Percentiles rank a stretch among this genome's conserved stretches.
phyloP scores from a whole-genome alignment of 2,113 vertebrate species.

The Leuciscus idus region DNA sequence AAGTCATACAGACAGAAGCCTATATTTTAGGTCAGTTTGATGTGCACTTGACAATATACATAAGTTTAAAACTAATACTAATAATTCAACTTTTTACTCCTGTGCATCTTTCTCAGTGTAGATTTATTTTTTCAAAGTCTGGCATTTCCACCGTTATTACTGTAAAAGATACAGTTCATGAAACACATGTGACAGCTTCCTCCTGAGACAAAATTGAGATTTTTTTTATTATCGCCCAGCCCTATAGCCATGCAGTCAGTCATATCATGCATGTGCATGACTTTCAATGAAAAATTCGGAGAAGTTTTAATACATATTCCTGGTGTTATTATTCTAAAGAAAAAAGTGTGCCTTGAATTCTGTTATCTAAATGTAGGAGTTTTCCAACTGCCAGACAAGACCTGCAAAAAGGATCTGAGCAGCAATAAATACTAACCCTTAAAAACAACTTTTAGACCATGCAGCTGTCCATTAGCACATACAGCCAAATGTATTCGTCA shows the following conservation, averaged over 20 bases:
- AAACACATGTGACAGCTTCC: constrained; percentile 8
- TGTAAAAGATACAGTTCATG: background rate
- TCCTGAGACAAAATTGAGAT: background rate
- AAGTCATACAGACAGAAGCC: background rate
- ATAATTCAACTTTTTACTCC: background rate
- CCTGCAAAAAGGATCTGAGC: constrained; percentile 14
- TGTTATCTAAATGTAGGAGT: constrained; percentile 1
- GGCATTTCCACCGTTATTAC: background rate
- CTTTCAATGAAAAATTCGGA: background rate
- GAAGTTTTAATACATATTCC: background rate
- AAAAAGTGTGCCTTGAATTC: background rate
- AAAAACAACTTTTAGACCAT: constrained; percentile 8
- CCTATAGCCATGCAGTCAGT: background rate
- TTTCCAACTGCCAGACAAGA: background rate
- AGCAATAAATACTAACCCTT: constrained; percentile 4
- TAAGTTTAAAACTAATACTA: background rate
- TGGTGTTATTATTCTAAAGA: background rate
- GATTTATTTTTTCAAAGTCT: background rate
- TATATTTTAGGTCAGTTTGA: background rate
- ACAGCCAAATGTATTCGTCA: constrained; percentile 43
- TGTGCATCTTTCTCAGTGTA: background rate
- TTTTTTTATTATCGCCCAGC: background rate
- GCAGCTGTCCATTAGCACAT: constrained; percentile 10
- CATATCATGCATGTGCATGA: background rate
- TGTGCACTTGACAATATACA: background rate